phyloP scores from a whole-genome alignment of 1,140 invertebrate genomes.

The Drosophila prosaltans region DNA sequence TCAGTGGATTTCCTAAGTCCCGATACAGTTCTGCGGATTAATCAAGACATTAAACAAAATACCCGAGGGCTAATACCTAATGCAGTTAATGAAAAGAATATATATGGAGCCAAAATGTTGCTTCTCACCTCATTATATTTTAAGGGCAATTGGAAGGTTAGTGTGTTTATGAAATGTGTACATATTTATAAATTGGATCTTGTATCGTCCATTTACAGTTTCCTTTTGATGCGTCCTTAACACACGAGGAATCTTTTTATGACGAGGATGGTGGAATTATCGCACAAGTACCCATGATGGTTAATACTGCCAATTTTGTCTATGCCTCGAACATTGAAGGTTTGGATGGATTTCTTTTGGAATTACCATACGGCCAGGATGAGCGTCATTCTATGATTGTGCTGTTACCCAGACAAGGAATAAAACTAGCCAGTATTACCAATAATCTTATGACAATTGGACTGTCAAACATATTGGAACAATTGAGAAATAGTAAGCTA shows the following conservation, averaged over 20 bases:
- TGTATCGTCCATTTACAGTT: conserved; percentile 32
- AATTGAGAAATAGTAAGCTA: conserved; percentile 32
- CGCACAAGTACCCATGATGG: conserved; percentile 87
- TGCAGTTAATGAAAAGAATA: conserved; percentile 85
- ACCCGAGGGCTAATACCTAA: conserved; percentile 88
- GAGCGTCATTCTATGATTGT: conserved; percentile 69
- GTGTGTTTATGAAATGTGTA: not conserved
- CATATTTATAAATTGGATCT: not conserved
- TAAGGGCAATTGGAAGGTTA: conserved; percentile 90
- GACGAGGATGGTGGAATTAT: conserved; percentile 84
- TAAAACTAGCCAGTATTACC: conserved; percentile 84
- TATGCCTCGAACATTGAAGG: conserved; percentile 84
- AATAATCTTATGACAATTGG: conserved; percentile 84
- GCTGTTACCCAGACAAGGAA: conserved; percentile 65
- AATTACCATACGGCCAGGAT: conserved; percentile 88
- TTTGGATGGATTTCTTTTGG: conserved; percentile 87
- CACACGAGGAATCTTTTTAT: conserved; percentile 84
- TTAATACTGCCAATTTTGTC: conserved; percentile 84
- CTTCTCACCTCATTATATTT: conserved; percentile 93
- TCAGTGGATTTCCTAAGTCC: conserved; percentile 86
- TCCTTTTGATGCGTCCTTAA: conserved; percentile 87
- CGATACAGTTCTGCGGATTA: conserved; percentile 85
- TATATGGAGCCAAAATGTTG: conserved; percentile 86
- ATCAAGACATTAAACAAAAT: conserved; percentile 86
- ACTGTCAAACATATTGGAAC: conserved; percentile 84